A percentile compares a stretch with the other conserved stretches of the same genome.
Evolutionary conservation across 2,888 invertebrate species (phyloP).

Genomic region (Prosapia bicincta): DNA sequence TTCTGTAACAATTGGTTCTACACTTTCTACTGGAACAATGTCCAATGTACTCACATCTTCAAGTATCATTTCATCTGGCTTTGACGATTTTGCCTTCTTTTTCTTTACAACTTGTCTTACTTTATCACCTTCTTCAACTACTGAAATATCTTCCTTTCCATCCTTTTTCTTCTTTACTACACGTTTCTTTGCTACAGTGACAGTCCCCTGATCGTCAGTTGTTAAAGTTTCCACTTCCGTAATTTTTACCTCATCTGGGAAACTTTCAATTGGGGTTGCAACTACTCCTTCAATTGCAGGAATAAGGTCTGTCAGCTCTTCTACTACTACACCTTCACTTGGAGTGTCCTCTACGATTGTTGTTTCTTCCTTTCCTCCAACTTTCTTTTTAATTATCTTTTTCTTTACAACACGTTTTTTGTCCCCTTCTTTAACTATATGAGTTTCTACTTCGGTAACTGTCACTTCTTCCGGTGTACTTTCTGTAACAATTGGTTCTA

Average conservation of each 20-base stretch:
- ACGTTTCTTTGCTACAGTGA: constrained; percentile 18
- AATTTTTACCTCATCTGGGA: constrained; percentile 45
- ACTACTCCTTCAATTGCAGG: constrained; percentile 13
- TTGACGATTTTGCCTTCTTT: constrained; percentile 38
- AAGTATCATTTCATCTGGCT: constrained; percentile 38
- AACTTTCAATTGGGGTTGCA: constrained; percentile 12
- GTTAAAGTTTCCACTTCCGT: constrained; percentile 42
- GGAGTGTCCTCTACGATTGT: constrained; percentile 25
- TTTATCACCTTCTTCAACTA: constrained; percentile 5
- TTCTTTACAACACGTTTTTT: constrained; percentile 28
- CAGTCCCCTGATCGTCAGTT: constrained; percentile 13
- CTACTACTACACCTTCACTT: constrained; percentile 8
- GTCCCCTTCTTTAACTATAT: constrained; percentile 28
- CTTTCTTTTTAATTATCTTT: constrained; percentile 23
- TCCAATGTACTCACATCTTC: constrained; percentile 35
- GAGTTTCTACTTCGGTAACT: constrained; percentile 37
- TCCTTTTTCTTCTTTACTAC: constrained; percentile 28
- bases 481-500: constrained; percentile 33
- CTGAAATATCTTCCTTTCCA: constrained; percentile 23
- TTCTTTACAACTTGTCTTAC: constrained; percentile 35
- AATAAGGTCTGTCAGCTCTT: constrained; percentile 7
- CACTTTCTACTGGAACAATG: constrained; percentile 39
- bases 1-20: neutral
- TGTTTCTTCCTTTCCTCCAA: constrained; percentile 26
- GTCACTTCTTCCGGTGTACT: constrained; percentile 50